Conservation (phyloP, 2,888 invertebrate species). For the Pammene fasciana region DNA sequence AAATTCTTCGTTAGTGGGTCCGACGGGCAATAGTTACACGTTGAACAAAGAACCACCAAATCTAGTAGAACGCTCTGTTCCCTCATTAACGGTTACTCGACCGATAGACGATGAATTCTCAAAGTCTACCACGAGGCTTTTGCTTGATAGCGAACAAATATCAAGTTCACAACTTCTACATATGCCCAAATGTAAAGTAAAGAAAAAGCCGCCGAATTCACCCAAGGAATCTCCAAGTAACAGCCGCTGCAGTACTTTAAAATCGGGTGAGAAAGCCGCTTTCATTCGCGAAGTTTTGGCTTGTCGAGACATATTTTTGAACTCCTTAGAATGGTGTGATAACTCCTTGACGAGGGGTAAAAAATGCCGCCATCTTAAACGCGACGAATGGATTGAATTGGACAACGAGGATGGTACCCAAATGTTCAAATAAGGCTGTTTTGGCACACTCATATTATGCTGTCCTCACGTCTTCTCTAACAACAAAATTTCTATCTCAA, state of each 20-base stretch:
- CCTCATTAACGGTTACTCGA: conserved; percentile 51
- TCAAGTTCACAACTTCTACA: conserved; percentile 55
- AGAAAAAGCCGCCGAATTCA: conserved; percentile 48
- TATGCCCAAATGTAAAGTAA: conserved; percentile 48
- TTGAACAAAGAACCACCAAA: conserved; percentile 53
- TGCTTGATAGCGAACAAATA: conserved; percentile 63
- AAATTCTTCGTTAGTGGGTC: conserved; percentile 63
- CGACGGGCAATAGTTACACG: conserved; percentile 65
- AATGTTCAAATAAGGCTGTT: conserved; percentile 26
- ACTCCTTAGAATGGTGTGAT: conserved; percentile 79
- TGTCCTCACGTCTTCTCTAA: conserved; percentile 23
- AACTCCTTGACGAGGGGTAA: conserved; percentile 76
- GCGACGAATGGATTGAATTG: conserved; percentile 75
- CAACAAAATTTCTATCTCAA: conserved; percentile 29
- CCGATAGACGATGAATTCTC: conserved; percentile 58
- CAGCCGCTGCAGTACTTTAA: conserved; percentile 62
- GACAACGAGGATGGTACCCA: conserved; percentile 66
- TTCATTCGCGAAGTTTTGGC: conserved; percentile 76
- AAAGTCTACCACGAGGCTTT: conserved; percentile 63
- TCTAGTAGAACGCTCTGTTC: conserved; percentile 43
- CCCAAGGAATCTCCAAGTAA: conserved; percentile 54
- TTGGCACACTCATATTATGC: conserved; percentile 47
- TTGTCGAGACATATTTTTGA: conserved; percentile 75
- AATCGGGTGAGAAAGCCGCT: conserved; percentile 76
- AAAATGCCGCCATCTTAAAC: conserved; percentile 68